Conservation (phyloP, 2,113 vertebrate species). For the Syrmaticus mikado region DNA sequence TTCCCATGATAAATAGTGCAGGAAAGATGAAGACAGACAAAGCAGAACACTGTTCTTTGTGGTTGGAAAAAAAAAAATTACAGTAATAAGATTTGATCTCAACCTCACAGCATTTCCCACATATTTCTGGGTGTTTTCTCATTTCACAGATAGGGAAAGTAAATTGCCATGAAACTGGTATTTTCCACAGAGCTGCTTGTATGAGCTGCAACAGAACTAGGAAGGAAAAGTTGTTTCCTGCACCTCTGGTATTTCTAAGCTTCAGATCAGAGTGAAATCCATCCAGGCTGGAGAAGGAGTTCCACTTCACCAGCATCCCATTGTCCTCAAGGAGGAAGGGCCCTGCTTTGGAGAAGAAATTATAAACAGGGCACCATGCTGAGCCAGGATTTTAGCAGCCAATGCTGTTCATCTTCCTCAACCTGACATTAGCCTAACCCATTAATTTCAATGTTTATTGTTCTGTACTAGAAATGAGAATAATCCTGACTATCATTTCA, state of each 20-base stretch:
- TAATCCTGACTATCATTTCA: not conserved
- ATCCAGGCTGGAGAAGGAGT: not conserved
- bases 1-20: constrained; percentile 8
- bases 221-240: not conserved
- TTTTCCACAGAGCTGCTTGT: not conserved
- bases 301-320: not conserved
- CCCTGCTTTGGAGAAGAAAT: not conserved
- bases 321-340: not conserved
- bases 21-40: constrained; percentile 6
- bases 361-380: rapidly evolving
- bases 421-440: not conserved
- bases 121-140: not conserved
- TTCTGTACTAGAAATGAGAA: not conserved
- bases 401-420: not conserved
- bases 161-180: not conserved
- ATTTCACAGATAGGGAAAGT: not conserved
- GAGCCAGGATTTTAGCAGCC: not conserved
- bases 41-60: constrained; percentile 32
- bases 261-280: not conserved
- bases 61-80: not conserved
- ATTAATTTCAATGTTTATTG: not conserved
- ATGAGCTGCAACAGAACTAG: not conserved
- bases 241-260: not conserved
- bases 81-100: not conserved
- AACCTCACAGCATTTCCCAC: not conserved